Conservation (phyloP, 1,140 invertebrate genomes). For the Ostrea edulis region DNA sequence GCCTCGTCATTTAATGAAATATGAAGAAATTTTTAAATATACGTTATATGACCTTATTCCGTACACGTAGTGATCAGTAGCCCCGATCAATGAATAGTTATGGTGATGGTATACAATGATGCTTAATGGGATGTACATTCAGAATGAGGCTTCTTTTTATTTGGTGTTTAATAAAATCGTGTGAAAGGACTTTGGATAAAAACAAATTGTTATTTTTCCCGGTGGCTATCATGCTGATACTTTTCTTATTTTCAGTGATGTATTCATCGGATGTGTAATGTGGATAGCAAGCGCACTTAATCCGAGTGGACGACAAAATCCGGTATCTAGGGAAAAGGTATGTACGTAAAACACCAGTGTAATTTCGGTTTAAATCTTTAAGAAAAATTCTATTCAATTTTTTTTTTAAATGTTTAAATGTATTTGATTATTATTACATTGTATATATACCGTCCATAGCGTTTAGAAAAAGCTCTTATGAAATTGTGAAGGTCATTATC, state of each 20-base stretch:
- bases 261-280: neutral
- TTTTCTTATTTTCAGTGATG: neutral
- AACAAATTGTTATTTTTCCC: neutral
- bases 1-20: neutral
- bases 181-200: neutral
- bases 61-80: neutral
- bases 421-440: neutral
- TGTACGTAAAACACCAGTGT: neutral
- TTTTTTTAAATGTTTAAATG: neutral
- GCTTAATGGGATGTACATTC: neutral
- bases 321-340: neutral
- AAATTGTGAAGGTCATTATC: neutral
- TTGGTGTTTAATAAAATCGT: neutral
- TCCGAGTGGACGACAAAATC: neutral
- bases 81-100: neutral
- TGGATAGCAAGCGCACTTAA: neutral
- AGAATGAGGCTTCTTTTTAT: neutral
- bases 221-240: neutral
- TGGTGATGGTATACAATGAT: neutral
- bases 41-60: neutral
- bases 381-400: neutral
- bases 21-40: neutral
- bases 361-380: neutral
- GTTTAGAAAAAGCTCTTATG: neutral
- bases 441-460: neutral